These are phyloP conservation scores for Phaethornis superciliosus DNA, from an alignment of 2,113 vertebrate genomes.

Conservation along the genomic window DNA sequence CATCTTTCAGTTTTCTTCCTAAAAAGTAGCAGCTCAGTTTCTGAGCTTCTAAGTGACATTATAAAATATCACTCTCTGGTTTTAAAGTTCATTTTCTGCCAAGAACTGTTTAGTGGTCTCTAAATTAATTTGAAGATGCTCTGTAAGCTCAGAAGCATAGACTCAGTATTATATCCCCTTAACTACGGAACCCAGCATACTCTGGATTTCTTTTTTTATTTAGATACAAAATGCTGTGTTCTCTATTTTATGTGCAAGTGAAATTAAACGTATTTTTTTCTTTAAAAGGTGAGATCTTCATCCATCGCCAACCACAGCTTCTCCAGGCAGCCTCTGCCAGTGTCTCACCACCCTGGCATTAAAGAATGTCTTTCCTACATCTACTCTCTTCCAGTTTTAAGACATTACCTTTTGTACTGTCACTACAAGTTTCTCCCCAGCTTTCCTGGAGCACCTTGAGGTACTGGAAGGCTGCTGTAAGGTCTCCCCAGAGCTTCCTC, in stretches of 20 bases:
- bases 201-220: constrained; percentile 17
- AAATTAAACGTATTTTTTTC: constrained; percentile 66
- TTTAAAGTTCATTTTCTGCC: not conserved
- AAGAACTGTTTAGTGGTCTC: not conserved
- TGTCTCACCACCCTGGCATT: too few relatives aligned
- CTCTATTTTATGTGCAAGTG: constrained; percentile 48
- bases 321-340: too few relatives aligned
- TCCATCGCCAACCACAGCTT: not conserved
- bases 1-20: not conserved
- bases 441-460: too few relatives aligned
- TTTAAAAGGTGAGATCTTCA: constrained; percentile 57
- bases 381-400: too few relatives aligned
- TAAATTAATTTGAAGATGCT: constrained; percentile 33
- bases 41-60: not conserved
- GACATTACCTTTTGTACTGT: too few relatives aligned
- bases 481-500: too few relatives aligned
- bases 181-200: not conserved
- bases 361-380: too few relatives aligned
- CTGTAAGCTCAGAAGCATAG: not conserved
- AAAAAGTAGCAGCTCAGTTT: not conserved
- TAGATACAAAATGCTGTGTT: constrained; percentile 24
- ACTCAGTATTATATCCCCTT: not conserved
- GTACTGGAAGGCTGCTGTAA: too few relatives aligned
- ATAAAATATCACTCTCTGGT: not conserved
- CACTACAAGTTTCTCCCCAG: too few relatives aligned